A percentile compares a stretch with the other conserved stretches of the same genome.
Evolutionary conservation across 2,113 vertebrate species (phyloP).

Genomic region (Oreotrochilus melanogaster): DNA sequence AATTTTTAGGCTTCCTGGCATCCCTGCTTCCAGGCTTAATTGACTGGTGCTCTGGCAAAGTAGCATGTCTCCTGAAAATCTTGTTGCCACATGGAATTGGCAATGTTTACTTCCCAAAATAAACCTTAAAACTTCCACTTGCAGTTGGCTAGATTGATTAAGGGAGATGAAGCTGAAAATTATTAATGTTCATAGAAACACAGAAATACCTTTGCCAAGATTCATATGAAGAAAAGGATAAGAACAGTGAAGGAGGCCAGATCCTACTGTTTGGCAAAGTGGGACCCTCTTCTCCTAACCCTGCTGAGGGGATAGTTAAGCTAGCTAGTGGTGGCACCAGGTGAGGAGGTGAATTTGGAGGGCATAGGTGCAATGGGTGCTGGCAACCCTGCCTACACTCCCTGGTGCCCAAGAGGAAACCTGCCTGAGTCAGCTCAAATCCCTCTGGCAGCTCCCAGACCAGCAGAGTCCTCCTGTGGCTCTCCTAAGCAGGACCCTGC

Average conservation of each 20-base stretch:
- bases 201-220: neutral
- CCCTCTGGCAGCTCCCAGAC: neutral
- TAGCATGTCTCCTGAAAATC: neutral
- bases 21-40: neutral
- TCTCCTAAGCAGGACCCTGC: neutral
- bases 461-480: rapidly evolving
- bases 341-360: neutral
- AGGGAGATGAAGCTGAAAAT: neutral
- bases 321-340: neutral
- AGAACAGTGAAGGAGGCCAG: neutral
- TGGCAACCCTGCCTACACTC: neutral
- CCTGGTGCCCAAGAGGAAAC: neutral
- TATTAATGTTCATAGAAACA: neutral
- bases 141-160: neutral
- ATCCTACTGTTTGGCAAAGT: neutral
- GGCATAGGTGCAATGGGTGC: neutral
- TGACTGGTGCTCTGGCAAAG: neutral
- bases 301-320: rapidly evolving
- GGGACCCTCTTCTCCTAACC: neutral
- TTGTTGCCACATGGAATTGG: neutral
- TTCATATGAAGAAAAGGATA: neutral
- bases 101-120: neutral
- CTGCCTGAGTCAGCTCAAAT: neutral
- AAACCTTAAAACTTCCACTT: neutral
- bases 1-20: neutral